Percentiles rank a stretch among this genome's conserved stretches.
These are phyloP conservation scores for Agrochola circellaris DNA, from an alignment of 2,888 invertebrate genomes.

Conservation along the genomic window DNA sequence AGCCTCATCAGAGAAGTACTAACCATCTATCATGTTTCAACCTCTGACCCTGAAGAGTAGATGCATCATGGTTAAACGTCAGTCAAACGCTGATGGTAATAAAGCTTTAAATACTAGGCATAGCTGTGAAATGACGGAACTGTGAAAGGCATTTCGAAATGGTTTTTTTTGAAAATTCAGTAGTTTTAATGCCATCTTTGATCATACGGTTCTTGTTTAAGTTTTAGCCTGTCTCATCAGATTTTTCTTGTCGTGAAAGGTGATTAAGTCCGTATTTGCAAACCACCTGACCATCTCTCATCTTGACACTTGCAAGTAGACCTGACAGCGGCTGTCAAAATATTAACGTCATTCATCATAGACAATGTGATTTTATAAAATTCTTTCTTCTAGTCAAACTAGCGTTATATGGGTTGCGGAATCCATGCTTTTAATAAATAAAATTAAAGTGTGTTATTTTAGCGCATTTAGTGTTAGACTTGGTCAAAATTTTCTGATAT, in stretches of 20 bases:
- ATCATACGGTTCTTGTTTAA: not conserved
- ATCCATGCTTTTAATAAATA: not conserved
- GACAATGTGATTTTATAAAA: not conserved
- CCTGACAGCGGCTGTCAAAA: constrained; percentile 45
- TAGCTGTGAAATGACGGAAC: not conserved
- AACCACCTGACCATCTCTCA: not conserved
- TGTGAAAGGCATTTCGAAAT: not conserved
- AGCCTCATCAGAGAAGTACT: constrained; percentile 48
- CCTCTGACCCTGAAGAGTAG: constrained; percentile 32
- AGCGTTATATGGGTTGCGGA: not conserved
- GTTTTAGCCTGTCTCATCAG: not conserved
- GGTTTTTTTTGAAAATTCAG: not conserved
- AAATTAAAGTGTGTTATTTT: not conserved
- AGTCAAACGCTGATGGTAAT: constrained; percentile 30
- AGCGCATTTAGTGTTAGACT: not conserved
- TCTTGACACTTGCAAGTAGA: constrained; percentile 4
- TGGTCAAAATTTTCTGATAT: not conserved
- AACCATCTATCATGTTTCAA: constrained; percentile 43
- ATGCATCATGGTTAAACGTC: constrained; percentile 44
- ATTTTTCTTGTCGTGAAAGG: not conserved
- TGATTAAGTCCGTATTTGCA: not conserved
- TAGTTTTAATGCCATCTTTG: not conserved
- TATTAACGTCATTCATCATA: constrained; percentile 14
- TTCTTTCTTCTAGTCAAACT: not conserved
- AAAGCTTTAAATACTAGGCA: constrained; percentile 37